Evolutionary conservation across 2,888 invertebrate genomes (phyloP).

Genomic region (Phalera bucephala): DNA sequence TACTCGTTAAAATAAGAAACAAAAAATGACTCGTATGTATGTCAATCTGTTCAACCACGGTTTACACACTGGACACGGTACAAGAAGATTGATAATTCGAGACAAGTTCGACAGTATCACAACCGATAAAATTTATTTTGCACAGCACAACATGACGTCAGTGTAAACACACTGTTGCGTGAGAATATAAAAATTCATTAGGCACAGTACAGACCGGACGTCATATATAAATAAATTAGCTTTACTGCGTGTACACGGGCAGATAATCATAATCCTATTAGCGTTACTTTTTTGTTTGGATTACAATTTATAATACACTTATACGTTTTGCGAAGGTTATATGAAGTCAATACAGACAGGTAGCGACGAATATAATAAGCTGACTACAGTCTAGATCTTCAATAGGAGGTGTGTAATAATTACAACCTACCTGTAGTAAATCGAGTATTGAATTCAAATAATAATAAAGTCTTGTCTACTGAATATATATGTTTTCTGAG

Average conservation of each 20-base stretch:
- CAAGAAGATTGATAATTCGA: constrained; percentile 29
- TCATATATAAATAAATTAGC: constrained; percentile 6
- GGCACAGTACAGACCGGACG: constrained; percentile 23
- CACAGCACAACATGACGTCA: constrained; percentile 44
- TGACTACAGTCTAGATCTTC: too few relatives aligned
- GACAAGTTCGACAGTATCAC: constrained; percentile 33
- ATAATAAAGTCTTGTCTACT: too few relatives aligned
- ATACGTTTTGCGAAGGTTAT: constrained; percentile 8
- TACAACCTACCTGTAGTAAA: too few relatives aligned
- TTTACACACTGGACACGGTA: constrained; percentile 4
- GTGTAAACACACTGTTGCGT: constrained; percentile 41
- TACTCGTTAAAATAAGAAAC: too few relatives aligned
- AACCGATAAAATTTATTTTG: constrained; percentile 34
- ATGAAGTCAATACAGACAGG: background rate
- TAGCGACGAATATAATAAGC: background rate
- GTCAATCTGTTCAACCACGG: constrained; percentile 1
- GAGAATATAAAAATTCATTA: constrained; percentile 43
- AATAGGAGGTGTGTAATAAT: too few relatives aligned
- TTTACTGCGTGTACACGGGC: constrained; percentile 6
- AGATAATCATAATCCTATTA: constrained; percentile 21
- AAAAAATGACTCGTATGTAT: too few relatives aligned
- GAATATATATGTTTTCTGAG: too few relatives aligned
- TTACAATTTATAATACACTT: constrained; percentile 2
- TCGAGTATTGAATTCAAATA: too few relatives aligned
- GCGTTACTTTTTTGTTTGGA: constrained; percentile 11